A percentile compares a stretch with the other conserved stretches of the same genome.
These are phyloP conservation scores for Emys orbicularis DNA, from an alignment of 2,797 vertebrate genomes.

Conservation along the genomic window DNA sequence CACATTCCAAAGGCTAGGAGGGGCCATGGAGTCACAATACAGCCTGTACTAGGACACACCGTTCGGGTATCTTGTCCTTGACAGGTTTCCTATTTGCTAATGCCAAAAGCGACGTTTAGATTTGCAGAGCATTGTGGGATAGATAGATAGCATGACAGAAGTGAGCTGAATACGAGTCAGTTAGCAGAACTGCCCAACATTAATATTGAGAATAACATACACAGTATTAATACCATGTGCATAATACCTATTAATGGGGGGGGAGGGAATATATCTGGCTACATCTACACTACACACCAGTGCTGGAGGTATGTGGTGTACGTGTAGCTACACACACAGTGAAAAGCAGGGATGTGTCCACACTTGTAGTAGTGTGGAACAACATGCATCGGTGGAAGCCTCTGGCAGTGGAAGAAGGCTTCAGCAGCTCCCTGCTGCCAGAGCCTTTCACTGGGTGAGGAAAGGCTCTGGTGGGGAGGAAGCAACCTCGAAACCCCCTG, in stretches of 20 bases:
- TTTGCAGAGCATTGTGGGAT: not conserved
- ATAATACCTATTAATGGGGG: not conserved
- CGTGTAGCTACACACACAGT: not conserved
- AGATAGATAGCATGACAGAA: not conserved
- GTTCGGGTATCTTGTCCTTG: not conserved
- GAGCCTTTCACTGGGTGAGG: not conserved
- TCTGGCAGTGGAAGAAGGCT: not conserved
- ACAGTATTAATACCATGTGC: not conserved
- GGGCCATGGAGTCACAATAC: not conserved
- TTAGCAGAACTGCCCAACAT: not conserved
- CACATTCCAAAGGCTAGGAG: not conserved
- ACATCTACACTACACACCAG: not conserved
- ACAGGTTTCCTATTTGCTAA: not conserved
- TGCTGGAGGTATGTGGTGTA: not conserved
- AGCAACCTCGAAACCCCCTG: not conserved
- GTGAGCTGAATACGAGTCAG: not conserved
- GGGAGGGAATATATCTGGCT: not conserved
- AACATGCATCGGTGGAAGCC: not conserved
- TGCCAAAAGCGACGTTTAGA: not conserved
- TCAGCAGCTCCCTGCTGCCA: no score
- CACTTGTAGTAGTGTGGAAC: not conserved
- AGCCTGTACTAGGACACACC: not conserved
- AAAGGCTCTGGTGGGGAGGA: not conserved
- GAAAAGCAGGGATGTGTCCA: not conserved
- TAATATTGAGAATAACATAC: not conserved